Conservation (phyloP, 2,113 vertebrate species). For the Oryctolagus cuniculus region mOryCun1.1 NC_091448.1:17246001-17246500, state of each 20-base stretch:
- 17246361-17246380: background rate
- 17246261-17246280: background rate
- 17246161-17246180: too few species aligned
- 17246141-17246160: too few species aligned
- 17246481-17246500: background rate
- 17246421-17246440: background rate
- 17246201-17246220: background rate
- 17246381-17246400: background rate
- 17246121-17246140: too few species aligned
- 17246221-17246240: too few species aligned
- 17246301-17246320: background rate
- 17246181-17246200: too few species aligned
- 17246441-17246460: background rate
- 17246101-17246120: too few species aligned
- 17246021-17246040: too few species aligned
- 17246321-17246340: background rate
- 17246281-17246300: background rate
- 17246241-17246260: background rate
- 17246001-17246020: too few species aligned
- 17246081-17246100: too few species aligned
- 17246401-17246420: background rate
- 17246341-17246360: background rate
- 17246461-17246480: too few species aligned
- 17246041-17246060: too few species aligned
- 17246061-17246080: too few species aligned